These are phyloP conservation scores for Apostichopus parvimensis DNA, from an alignment of 35 echinoderm and acorn worm species.

Conservation along the genomic window DNA sequence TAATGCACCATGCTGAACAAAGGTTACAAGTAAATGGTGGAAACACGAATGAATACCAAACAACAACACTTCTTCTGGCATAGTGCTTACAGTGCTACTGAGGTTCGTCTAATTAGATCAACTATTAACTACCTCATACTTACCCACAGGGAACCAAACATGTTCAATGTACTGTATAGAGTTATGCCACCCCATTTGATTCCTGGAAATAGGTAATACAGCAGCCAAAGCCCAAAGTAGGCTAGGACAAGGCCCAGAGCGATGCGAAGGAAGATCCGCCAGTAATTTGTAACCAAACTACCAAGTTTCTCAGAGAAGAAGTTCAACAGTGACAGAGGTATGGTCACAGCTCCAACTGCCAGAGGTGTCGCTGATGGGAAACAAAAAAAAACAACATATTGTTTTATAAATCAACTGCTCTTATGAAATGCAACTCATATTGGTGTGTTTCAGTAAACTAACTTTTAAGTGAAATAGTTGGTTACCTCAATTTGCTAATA, in stretches of 20 bases:
- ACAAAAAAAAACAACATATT: neutral
- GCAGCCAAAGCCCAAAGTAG: neutral
- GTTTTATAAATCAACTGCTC: too few species aligned
- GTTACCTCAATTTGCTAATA: too few species aligned
- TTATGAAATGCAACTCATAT: too few species aligned
- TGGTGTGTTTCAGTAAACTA: too few species aligned
- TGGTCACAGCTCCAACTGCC: conserved; percentile 8
- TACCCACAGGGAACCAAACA: conserved; percentile 54
- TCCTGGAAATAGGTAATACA: conserved; percentile 49
- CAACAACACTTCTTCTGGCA: too few species aligned
- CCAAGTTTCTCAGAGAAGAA: conserved; percentile 53
- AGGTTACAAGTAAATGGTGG: too few species aligned
- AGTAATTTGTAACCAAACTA: conserved; percentile 21
- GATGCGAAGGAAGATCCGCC: neutral
- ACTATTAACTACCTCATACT: neutral
- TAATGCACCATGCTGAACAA: too few species aligned
- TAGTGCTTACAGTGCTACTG: too few species aligned
- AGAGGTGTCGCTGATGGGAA: conserved; percentile 19
- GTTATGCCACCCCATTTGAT: conserved; percentile 46
- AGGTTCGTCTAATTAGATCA: too few species aligned
- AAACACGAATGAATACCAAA: too few species aligned
- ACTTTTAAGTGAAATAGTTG: too few species aligned
- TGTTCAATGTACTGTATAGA: conserved; percentile 27
- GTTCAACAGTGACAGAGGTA: conserved; percentile 31
- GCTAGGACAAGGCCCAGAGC: neutral